A percentile compares a stretch with the other conserved stretches of the same genome.
Evolutionary conservation across 2,113 vertebrate species (phyloP).

Genomic region (Tympanuchus pallidicinctus): DNA sequence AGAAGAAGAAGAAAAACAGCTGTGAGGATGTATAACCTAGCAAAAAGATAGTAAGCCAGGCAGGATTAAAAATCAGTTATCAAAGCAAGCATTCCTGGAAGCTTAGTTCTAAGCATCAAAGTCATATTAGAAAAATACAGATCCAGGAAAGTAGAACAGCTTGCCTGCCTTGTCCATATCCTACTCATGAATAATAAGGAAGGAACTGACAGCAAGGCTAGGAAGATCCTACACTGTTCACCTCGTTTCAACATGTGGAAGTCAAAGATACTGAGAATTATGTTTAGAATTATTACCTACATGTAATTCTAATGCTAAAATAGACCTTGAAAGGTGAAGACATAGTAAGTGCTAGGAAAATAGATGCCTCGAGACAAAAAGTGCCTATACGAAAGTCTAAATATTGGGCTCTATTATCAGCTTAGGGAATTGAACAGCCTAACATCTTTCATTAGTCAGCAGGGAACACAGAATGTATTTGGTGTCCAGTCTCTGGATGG

Average conservation of each 20-base stretch:
- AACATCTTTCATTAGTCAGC: neutral
- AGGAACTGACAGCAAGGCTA: neutral
- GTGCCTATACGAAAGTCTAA: neutral
- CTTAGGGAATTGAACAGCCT: neutral
- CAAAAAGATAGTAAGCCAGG: neutral
- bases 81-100: conserved; percentile 32
- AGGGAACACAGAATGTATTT: neutral
- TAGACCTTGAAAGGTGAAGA: neutral
- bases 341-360: neutral
- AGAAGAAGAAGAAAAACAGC: no score
- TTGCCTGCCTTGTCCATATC: neutral
- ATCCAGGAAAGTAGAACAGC: neutral
- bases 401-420: neutral
- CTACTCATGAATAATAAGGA: neutral
- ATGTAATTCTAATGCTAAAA: neutral
- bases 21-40: neutral
- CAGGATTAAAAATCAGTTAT: neutral
- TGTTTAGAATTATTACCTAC: neutral
- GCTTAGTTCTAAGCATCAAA: neutral
- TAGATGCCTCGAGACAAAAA: neutral
- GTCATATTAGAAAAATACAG: neutral
- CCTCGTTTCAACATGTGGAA: neutral
- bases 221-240: neutral
- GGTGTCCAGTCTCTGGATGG: neutral
- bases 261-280: neutral